A percentile compares a stretch with the other conserved stretches of the same genome.
These are phyloP conservation scores for Syrista parreyssii DNA, from an alignment of 2,888 invertebrate genomes.

Conservation along the genomic window DNA sequence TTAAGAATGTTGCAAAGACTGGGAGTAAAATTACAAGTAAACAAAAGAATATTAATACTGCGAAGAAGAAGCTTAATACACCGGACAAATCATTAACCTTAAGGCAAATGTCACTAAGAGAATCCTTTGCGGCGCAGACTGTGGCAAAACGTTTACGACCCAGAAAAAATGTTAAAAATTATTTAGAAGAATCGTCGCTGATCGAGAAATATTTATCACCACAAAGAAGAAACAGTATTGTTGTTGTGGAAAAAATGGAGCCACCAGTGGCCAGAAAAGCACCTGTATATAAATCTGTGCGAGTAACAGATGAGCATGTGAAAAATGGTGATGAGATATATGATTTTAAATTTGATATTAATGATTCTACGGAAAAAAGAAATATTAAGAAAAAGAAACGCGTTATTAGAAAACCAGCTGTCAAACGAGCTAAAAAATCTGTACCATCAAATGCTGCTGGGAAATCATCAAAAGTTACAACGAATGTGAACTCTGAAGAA, in stretches of 20 bases:
- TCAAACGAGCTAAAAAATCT: conserved; percentile 19
- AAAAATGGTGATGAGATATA: conserved; percentile 22
- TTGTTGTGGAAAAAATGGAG: conserved; percentile 5
- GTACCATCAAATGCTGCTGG: background rate
- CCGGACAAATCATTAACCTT: background rate
- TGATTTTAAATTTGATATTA: conserved; percentile 27
- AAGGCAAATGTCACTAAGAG: conserved; percentile 9
- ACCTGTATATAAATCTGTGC: conserved; percentile 29
- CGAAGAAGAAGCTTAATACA: background rate
- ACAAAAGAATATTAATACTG: background rate
- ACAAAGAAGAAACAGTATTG: conserved; percentile 10
- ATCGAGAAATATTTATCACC: conserved; percentile 12
- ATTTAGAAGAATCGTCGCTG: conserved; percentile 24
- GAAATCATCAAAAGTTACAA: background rate
- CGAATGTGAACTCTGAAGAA: conserved; percentile 9
- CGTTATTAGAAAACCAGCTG: conserved; percentile 9
- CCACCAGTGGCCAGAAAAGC: conserved; percentile 2
- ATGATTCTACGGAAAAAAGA: conserved; percentile 15
- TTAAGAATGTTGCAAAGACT: background rate
- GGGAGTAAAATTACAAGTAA: background rate
- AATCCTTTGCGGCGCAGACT: conserved; percentile 12
- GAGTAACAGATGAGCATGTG: conserved; percentile 16
- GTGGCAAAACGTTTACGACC: conserved; percentile 18
- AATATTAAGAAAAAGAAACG: conserved; percentile 20
- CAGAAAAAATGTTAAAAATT: conserved; percentile 21